Percentiles rank a stretch among this genome's conserved stretches.
phyloP scores from a whole-genome alignment of 2,113 vertebrate genomes.

The Hypomesus transpacificus region DNA sequence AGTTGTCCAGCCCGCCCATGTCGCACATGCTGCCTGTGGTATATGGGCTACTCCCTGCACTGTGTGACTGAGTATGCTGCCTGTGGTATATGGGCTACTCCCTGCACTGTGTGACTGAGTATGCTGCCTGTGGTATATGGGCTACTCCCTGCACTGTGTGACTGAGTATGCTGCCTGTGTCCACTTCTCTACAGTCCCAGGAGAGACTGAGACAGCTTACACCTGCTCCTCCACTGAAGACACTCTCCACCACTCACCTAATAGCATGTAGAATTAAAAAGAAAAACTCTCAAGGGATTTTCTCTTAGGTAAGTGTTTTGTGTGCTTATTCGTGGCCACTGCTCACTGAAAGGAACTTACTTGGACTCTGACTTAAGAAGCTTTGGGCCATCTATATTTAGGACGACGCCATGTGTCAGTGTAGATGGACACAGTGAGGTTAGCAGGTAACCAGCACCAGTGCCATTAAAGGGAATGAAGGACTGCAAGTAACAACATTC shows the following conservation, averaged over 20 bases:
- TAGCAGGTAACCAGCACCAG: too few relatives aligned
- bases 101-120: not conserved
- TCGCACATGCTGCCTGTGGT: constrained; percentile 82
- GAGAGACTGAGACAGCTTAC: constrained; percentile 66
- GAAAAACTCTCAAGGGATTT: constrained; percentile 80
- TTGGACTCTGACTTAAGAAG: constrained; percentile 86
- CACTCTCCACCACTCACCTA: constrained; percentile 68
- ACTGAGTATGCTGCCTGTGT: constrained; percentile 21
- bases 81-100: constrained; percentile 46
- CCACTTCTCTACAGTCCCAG: constrained; percentile 46
- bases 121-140: constrained; percentile 55
- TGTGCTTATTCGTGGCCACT: constrained; percentile 78
- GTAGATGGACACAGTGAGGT: too few relatives aligned
- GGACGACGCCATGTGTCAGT: too few relatives aligned
- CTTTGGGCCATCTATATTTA: constrained; percentile 84
- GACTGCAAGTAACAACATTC: too few relatives aligned
- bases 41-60: constrained; percentile 34
- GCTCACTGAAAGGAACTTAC: constrained; percentile 82
- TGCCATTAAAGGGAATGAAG: too few relatives aligned
- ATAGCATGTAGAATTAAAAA: constrained; percentile 84
- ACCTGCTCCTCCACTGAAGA: constrained; percentile 65
- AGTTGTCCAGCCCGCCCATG: constrained; percentile 89
- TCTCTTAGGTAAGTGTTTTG: constrained; percentile 78
- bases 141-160: constrained; percentile 22
- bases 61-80: constrained; percentile 37